These are phyloP conservation scores for Euwallacea fornicatus DNA, from an alignment of 1,140 invertebrate genomes.

Conservation along the genomic window DNA sequence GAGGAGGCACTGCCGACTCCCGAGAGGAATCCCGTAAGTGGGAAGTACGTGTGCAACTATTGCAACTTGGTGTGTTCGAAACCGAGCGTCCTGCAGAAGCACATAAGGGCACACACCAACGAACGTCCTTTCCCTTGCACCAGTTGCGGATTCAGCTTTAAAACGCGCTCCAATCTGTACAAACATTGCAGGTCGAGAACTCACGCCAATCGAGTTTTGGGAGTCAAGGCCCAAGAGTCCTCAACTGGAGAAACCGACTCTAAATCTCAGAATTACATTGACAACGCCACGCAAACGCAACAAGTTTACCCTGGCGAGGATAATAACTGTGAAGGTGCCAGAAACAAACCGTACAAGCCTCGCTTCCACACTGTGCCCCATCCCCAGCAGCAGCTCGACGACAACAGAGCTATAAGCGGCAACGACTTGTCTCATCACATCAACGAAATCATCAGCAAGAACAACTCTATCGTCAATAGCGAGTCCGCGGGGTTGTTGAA, in stretches of 20 bases:
- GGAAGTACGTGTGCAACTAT: slow-evolving; percentile 80
- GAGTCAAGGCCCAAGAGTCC: slow-evolving; percentile 46
- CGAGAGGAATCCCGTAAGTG: slow-evolving; percentile 45
- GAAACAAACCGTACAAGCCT: slow-evolving; percentile 52
- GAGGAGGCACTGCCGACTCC: slow-evolving; percentile 34
- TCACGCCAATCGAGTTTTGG: slow-evolving; percentile 64
- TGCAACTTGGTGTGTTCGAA: slow-evolving; percentile 88
- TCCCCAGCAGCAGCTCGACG: slow-evolving; percentile 38
- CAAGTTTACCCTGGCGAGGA: slow-evolving; percentile 67
- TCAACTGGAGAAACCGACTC: slow-evolving; percentile 15
- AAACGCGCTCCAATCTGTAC: slow-evolving; percentile 92
- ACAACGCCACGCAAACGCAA: slow-evolving; percentile 39
- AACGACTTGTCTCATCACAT: slow-evolving; percentile 46
- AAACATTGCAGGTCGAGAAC: slow-evolving; percentile 84
- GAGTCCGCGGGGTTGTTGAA: slow-evolving; percentile 43
- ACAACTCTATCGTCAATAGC: slow-evolving; percentile 49
- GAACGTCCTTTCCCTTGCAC: slow-evolving; percentile 88
- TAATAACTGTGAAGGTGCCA: slow-evolving; percentile 53
- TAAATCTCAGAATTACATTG: slow-evolving; percentile 27
- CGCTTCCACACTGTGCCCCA: slow-evolving; percentile 48
- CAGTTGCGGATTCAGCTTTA: slow-evolving; percentile 89
- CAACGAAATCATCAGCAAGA: slow-evolving; percentile 51
- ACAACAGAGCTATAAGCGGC: slow-evolving; percentile 34
- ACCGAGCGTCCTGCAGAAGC: slow-evolving; percentile 91
- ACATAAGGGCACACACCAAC: slow-evolving; percentile 90